These are phyloP conservation scores for Pseudococcus viburni DNA, from an alignment of 2,888 invertebrate species.

Conservation along the genomic window DNA sequence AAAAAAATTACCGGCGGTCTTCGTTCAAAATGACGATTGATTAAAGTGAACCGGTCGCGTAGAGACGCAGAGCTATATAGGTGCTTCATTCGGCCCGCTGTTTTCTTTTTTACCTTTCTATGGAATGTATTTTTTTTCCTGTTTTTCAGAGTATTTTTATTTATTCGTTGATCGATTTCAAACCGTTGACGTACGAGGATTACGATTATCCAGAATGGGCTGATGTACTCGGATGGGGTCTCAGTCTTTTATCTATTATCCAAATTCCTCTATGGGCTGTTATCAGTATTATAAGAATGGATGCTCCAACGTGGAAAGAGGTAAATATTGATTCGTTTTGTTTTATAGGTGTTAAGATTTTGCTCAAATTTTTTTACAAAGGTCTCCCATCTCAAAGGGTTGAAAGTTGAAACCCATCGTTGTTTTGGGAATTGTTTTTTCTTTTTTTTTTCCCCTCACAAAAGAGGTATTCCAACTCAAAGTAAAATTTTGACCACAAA, in stretches of 20 bases:
- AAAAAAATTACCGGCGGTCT: neutral
- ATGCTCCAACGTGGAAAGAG: conserved; percentile 69
- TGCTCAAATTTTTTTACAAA: no score
- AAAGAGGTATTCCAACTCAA: no score
- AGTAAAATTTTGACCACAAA: no score
- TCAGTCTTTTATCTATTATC: conserved; percentile 70
- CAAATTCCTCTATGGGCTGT: conserved; percentile 71
- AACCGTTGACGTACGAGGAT: conserved; percentile 70
- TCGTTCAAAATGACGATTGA: conserved; percentile 1
- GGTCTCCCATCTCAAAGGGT: no score
- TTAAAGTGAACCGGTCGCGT: neutral
- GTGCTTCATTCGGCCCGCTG: neutral
- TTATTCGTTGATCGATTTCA: conserved; percentile 70
- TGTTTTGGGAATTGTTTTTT: no score
- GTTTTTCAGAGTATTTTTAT: conserved; percentile 70
- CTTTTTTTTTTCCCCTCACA: no score
- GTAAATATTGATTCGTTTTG: conserved; percentile 64
- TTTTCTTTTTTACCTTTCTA: neutral
- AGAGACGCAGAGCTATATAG: no score
- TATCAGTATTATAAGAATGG: conserved; percentile 69
- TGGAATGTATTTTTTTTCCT: conserved; percentile 25
- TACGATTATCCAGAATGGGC: conserved; percentile 71
- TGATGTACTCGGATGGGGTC: conserved; percentile 70
- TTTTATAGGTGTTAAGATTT: no score
- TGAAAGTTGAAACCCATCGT: no score